Evolutionary conservation across 2,888 invertebrate species (phyloP), one percentile per base, ranked within the genome.

Genomic region (Arge pagana): DNA sequence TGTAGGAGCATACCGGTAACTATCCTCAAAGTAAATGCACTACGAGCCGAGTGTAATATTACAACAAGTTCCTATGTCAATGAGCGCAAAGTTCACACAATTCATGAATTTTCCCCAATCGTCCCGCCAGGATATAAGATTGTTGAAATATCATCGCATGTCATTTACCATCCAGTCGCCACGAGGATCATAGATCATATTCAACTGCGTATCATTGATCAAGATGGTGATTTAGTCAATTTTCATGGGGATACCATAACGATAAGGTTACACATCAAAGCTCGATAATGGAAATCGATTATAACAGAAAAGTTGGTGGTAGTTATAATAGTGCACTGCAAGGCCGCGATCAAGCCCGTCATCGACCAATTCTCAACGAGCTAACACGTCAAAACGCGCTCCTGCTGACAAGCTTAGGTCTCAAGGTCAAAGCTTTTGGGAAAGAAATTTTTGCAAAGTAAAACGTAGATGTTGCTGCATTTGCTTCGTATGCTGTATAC

Each of bases 181-280:
- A 52, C 50, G 7, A 21, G 51, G 31, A 24, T 37, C 26, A 64
- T 62, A 37, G 35, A 58, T 48, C 41, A 59, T 49, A 50, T 63
- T 5, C 57, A 62, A 21, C 6, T 64, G 4, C 53, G 54, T 37
- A 52, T 60, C 36, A 53, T 59, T 8, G 59, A 61, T 60, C 61
- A 64, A 48, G 53, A 61, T 45, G 56, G 52, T 6, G 35, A 53
- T 4, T 52, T 55, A 19, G 54, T 59, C 1, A 56, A 62, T 58
- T 60, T 62, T 45, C 48, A 56, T 23, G 54, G 56, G 31, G 59
- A 64, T 58, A 49, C 37, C 13, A 56, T 65, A 15, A 64, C 60
- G 1, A 49, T 64, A 24, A 48, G 57, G 42, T 48, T 57, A 36
- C 59, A 59, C 24, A 19, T 62, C 37, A 58, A 58, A 48, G 37